Evolutionary conservation across 2,113 vertebrate genomes (phyloP), one percentile per base, ranked within the genome.

Genomic region (Bufo gargarizans): DNA sequence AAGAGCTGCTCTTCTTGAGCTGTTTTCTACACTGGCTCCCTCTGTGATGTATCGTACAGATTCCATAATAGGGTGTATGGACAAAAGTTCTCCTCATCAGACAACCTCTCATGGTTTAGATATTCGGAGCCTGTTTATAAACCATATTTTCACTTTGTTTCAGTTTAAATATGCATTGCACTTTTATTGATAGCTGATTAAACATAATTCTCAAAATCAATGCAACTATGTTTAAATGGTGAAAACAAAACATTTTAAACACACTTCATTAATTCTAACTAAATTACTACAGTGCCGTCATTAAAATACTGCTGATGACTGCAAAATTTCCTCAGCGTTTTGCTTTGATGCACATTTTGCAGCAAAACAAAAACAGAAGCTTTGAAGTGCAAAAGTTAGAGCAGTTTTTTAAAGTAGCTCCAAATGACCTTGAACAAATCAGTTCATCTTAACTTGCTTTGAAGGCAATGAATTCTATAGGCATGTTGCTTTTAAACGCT

Each of bases 381-480:
- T 86, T 86, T 86, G 59, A 86, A 79, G 45, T 58, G 56, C 53
- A 14, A 85, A 76, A 76, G 69, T 84, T 84, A 0, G 47, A 84
- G n/a, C 53, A 82, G 78, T 76, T 72, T 53, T 74, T 50, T 14
- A 82, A 76, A 43, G 53, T 49, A 77, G 58, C 47, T 67, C 14
- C 16, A 65, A 56, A n/a, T 88, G 71, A 84, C 80, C 80, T 77
- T 77, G 81, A 88, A 84, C 71, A 84, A 83, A 33, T 84, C 47
- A 65, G 84, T 88, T 55, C 43, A 83, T 63, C 71, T 47, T 77
- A 77, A 84, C 50, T 77, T 65, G n/a, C 71, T 65, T 67, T 69
- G n/a, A 88, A 89, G 16, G 84, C 81, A 69, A 78, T 89, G 50
- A 69, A 78, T 84, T 67, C 16, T 67, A 89, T 84, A 84, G 22